These are phyloP conservation scores for Anseranas semipalmata DNA, from an alignment of 2,113 vertebrate species.

Conservation along the genomic window DNA sequence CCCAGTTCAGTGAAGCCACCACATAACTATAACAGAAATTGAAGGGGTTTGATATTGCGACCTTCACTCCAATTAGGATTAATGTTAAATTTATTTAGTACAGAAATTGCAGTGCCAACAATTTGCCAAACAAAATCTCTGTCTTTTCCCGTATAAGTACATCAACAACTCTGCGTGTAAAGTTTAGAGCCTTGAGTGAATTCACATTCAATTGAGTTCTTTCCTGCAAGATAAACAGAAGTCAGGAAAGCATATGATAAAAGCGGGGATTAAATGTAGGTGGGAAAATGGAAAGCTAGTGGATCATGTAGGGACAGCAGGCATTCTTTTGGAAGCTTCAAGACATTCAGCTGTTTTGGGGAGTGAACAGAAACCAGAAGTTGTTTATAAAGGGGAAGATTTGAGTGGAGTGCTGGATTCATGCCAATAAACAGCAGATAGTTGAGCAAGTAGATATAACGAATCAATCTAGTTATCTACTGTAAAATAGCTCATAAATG, in stretches of 20 bases:
- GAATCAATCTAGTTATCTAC: neutral
- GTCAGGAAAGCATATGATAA: neutral
- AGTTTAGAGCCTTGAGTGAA: neutral
- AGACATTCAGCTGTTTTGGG: neutral
- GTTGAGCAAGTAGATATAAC: neutral
- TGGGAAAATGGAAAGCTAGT: neutral
- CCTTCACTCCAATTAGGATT: neutral
- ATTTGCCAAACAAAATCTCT: neutral
- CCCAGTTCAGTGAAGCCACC: too few species aligned
- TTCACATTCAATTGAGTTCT: neutral
- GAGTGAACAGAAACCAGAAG: neutral
- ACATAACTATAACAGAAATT: neutral
- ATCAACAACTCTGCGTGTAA: fast-evolving
- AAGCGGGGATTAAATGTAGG: neutral
- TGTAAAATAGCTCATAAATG: neutral
- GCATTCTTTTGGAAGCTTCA: neutral
- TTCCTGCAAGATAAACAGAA: neutral
- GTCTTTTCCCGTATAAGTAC: neutral
- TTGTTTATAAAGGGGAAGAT: neutral
- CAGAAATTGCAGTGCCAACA: neutral
- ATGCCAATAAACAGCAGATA: neutral
- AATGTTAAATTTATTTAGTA: neutral
- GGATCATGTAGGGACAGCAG: neutral
- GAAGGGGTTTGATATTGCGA: neutral
- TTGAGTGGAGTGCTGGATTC: neutral